A percentile compares a stretch with the other conserved stretches of the same genome.
Evolutionary conservation across 2,113 vertebrate species (phyloP).

Genomic region (Gorsachius goisagi): DNA sequence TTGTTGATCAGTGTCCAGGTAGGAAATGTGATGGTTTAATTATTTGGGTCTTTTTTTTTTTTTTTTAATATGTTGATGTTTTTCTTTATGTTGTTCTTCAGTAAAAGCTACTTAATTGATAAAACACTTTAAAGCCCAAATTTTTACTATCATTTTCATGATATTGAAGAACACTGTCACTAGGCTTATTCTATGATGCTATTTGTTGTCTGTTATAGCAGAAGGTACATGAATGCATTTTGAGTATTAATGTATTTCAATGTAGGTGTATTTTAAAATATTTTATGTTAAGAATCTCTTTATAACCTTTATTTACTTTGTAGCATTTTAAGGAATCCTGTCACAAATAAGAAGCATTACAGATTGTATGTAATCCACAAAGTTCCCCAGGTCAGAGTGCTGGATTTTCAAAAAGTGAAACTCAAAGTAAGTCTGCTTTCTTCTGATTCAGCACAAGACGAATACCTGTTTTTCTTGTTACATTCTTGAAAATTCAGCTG

Average conservation of each 20-base stretch:
- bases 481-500: background rate
- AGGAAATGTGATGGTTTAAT: background rate
- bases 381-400: conserved; percentile 92
- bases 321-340: conserved; percentile 94
- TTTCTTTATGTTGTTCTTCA: background rate
- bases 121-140: background rate
- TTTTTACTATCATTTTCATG: background rate
- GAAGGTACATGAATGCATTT: background rate
- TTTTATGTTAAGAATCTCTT: background rate
- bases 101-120: background rate
- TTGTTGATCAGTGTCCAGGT: background rate
- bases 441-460: background rate
- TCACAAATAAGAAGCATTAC: conserved; percentile 99
- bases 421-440: conserved; percentile 83
- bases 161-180: background rate
- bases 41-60: fast-evolving
- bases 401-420: conserved; percentile 98
- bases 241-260: background rate
- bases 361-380: conserved; percentile 95
- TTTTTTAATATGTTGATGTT: background rate
- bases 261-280: background rate
- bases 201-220: background rate
- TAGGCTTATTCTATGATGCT: background rate
- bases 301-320: background rate
- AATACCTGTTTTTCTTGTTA: background rate